Conservation (phyloP, 2,888 invertebrate genomes). For the Disparrhopalites patrizii region DNA sequence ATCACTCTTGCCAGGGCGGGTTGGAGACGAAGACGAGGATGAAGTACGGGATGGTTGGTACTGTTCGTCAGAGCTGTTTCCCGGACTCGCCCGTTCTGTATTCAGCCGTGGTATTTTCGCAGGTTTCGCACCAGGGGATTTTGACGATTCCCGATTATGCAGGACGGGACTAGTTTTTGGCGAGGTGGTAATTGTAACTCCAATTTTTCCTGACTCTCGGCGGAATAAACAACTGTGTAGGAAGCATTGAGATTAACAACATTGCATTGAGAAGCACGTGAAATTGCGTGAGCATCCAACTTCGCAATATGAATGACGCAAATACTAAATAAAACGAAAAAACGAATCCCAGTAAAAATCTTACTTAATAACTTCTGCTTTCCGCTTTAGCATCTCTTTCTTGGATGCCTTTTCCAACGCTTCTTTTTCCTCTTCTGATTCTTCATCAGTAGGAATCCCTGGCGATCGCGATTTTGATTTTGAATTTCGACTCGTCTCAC, state of each 20-base stretch:
- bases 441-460: slow-evolving; percentile 33
- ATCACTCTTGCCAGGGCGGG: no score
- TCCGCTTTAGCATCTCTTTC: slow-evolving; percentile 63
- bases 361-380: slow-evolving; percentile 66
- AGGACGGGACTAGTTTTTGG: slow-evolving; percentile 56
- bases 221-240: slow-evolving; percentile 17
- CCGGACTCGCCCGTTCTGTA: neutral
- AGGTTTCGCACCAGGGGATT: slow-evolving; percentile 31
- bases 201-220: slow-evolving; percentile 78
- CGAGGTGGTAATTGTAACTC: slow-evolving; percentile 77
- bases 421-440: slow-evolving; percentile 42
- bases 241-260: slow-evolving; percentile 3
- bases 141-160: slow-evolving; percentile 13
- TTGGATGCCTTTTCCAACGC: slow-evolving; percentile 39
- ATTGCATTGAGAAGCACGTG: no score
- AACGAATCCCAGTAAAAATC: neutral
- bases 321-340: neutral
- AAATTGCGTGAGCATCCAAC: neutral
- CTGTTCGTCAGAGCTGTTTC: no score
- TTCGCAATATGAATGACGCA: neutral
- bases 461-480: slow-evolving; percentile 44
- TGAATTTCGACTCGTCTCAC: slow-evolving; percentile 35
- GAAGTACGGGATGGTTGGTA: neutral
- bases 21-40: slow-evolving; percentile 20
- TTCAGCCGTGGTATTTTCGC: slow-evolving; percentile 37